phyloP scores from a whole-genome alignment of 2,888 invertebrate species.

The Latheticus oryzae region DNA sequence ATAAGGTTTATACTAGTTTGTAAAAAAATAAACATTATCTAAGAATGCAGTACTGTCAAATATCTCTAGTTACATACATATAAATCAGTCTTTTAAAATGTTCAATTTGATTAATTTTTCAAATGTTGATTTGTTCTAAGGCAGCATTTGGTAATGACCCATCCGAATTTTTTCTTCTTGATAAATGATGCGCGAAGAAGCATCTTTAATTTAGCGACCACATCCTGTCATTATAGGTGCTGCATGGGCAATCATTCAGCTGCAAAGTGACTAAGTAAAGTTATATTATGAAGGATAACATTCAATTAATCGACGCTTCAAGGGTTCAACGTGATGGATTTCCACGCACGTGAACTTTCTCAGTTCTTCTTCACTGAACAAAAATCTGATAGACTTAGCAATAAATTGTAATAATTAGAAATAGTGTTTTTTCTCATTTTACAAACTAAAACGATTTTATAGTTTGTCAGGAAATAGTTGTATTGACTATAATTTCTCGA shows the following conservation, averaged over 20 bases:
- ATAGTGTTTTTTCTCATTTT: conserved; percentile 3
- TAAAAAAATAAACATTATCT: no score
- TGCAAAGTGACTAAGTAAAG: conserved; percentile 31
- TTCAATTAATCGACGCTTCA: conserved; percentile 25
- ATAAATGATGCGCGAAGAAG: conserved; percentile 27
- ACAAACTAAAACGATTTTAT: conserved; percentile 2
- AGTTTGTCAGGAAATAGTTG: conserved; percentile 1
- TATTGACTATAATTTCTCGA: conserved; percentile 1
- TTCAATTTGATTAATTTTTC: no score
- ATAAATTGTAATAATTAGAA: conserved; percentile 24
- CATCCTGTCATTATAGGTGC: conserved; percentile 26
- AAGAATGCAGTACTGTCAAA: no score
- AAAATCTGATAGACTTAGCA: conserved; percentile 19
- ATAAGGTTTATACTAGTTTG: no score
- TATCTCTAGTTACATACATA: no score
- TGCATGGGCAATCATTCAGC: conserved; percentile 25
- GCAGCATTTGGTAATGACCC: conserved; percentile 19
- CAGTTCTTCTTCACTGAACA: conserved; percentile 28
- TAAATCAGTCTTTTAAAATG: no score
- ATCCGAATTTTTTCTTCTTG: conserved; percentile 28
- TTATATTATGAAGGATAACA: conserved; percentile 19
- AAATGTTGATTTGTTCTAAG: no score
- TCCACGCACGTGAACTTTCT: conserved; percentile 31
- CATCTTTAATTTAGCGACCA: conserved; percentile 33
- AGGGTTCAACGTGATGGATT: conserved; percentile 27